phyloP scores from a whole-genome alignment of 1,140 invertebrate genomes.

The Doryteuthis pealeii region DNA sequence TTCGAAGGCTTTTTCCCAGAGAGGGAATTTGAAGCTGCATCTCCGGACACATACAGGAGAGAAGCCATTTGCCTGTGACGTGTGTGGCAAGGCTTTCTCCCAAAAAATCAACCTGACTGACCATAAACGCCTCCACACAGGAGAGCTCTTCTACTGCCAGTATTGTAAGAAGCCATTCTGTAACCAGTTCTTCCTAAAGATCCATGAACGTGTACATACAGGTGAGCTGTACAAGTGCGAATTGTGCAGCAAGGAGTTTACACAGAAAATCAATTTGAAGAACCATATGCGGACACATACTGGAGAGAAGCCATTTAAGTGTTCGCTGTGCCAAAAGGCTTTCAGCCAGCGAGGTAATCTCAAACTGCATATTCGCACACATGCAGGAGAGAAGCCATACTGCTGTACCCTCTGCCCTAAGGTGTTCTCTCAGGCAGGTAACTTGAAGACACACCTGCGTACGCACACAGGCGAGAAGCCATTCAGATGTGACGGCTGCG shows the following conservation, averaged over 20 bases:
- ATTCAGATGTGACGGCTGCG: slow-evolving; percentile 23
- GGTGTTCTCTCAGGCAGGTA: slow-evolving; percentile 95
- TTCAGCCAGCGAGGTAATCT: slow-evolving; percentile 71
- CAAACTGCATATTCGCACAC: slow-evolving; percentile 46
- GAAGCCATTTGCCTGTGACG: slow-evolving; percentile 15
- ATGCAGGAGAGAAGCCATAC: slow-evolving; percentile 83
- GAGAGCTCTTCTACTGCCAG: slow-evolving; percentile 65
- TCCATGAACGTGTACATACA: slow-evolving; percentile 17
- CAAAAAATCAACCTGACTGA: slow-evolving; percentile 14
- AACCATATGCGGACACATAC: slow-evolving; percentile 64
- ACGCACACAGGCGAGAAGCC: slow-evolving; percentile 26
- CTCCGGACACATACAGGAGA: slow-evolving; percentile 15
- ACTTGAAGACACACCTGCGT: slow-evolving; percentile 83
- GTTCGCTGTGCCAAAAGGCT: slow-evolving; percentile 61
- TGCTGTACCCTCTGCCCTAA: slow-evolving; percentile 93
- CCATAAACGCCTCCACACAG: slow-evolving; percentile 27
- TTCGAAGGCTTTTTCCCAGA: slow-evolving; percentile 19
- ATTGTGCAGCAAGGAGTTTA: slow-evolving; percentile 85
- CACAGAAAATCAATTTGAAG: slow-evolving; percentile 78
- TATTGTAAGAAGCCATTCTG: slow-evolving; percentile 81
- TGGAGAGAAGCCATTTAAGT: slow-evolving; percentile 40
- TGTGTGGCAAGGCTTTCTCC: slow-evolving; percentile 22
- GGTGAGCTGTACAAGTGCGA: slow-evolving; percentile 66
- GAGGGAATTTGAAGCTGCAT: slow-evolving; percentile 17
- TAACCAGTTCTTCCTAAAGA: slow-evolving; percentile 60